These are phyloP conservation scores for Syngnathus typhle DNA, from an alignment of 2,113 vertebrate genomes.

Conservation along the genomic window DNA sequence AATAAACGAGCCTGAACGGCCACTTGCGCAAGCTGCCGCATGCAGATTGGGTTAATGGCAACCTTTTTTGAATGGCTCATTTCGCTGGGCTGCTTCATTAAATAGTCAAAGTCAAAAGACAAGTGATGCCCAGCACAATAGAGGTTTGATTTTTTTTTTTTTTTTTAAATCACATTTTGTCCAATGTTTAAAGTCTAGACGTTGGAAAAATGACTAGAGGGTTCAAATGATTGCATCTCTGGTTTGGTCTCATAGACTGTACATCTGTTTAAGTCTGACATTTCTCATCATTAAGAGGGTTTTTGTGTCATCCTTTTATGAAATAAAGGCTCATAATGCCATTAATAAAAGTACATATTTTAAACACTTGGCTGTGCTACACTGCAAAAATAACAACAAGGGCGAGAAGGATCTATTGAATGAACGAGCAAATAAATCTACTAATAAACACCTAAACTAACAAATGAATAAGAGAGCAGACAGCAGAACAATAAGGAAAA, in stretches of 20 bases:
- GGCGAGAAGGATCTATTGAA: too few relatives aligned
- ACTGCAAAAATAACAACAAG: background rate
- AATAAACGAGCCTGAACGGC: constrained; percentile 69
- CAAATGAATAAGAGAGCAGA: too few relatives aligned
- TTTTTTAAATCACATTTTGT: background rate
- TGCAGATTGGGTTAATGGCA: constrained; percentile 68
- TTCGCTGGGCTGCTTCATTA: constrained; percentile 70
- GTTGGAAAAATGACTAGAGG: constrained; percentile 11
- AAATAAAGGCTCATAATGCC: background rate
- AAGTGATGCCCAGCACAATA: constrained; percentile 25
- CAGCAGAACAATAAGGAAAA: too few relatives aligned
- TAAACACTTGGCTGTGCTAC: background rate
- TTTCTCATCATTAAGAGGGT: background rate
- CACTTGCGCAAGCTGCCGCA: constrained; percentile 58
- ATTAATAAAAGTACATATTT: background rate
- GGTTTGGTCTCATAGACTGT: background rate
- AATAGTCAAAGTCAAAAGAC: constrained; percentile 70
- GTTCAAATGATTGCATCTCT: background rate
- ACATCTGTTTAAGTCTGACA: background rate
- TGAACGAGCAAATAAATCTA: too few relatives aligned
- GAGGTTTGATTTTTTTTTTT: constrained; percentile 20
- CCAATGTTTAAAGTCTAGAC: constrained; percentile 8
- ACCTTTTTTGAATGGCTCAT: constrained; percentile 63
- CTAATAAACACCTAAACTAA: too few relatives aligned
- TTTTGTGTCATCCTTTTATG: background rate